These are phyloP conservation scores for Tetramorium bicarinatum DNA, from an alignment of 2,888 invertebrate species.

Conservation along the genomic window DNA sequence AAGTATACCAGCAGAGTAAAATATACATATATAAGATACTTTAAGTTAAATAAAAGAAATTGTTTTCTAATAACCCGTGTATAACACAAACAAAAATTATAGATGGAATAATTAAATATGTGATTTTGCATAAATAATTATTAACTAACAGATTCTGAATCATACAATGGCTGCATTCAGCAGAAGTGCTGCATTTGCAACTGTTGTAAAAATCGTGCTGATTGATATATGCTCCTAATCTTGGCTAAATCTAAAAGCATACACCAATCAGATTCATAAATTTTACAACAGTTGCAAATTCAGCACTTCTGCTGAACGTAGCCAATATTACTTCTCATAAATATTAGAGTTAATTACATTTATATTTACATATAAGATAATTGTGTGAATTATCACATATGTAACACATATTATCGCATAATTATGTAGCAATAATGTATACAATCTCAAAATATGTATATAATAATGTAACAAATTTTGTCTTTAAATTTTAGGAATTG, in stretches of 20 bases:
- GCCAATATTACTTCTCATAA: neutral
- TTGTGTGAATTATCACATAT: neutral
- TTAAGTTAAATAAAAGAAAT: no score
- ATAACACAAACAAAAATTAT: neutral
- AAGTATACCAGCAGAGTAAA: neutral
- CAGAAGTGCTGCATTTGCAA: no score
- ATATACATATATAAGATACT: neutral
- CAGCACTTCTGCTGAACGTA: no score
- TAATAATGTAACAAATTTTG: neutral
- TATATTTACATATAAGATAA: neutral
- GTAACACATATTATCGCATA: no score
- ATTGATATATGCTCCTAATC: no score
- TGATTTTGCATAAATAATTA: slow-evolving; percentile 4
- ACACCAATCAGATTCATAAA: no score
- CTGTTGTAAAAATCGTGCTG: no score
- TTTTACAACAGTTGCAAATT: no score
- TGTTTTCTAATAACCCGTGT: neutral
- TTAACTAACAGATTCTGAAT: neutral
- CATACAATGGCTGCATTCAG: no score
- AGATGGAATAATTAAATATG: neutral
- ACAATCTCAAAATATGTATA: neutral
- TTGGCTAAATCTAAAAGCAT: no score
- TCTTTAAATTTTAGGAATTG: neutral
- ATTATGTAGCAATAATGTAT: neutral
- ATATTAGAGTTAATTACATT: slow-evolving; percentile 8